These are phyloP conservation scores for Stegastes partitus DNA, from an alignment of 2,113 vertebrate species.

Conservation along the genomic window DNA sequence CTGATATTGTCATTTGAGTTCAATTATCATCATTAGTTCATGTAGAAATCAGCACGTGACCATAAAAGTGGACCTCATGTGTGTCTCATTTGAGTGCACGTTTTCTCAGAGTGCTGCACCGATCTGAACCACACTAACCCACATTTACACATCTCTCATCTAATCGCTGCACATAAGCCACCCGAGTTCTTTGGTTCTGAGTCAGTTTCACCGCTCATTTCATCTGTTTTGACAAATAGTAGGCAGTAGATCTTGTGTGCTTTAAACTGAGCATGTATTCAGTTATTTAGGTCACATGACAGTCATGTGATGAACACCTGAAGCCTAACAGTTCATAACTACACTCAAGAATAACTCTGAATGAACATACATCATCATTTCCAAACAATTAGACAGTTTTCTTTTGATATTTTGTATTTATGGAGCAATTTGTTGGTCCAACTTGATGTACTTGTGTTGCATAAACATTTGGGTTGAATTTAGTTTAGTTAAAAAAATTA, in stretches of 20 bases:
- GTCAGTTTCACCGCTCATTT: neutral
- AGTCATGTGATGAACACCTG: neutral
- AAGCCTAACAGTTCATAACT: neutral
- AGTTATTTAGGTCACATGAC: neutral
- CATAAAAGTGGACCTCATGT: neutral
- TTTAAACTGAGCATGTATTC: neutral
- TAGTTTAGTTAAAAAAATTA: no score
- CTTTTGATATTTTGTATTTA: no score
- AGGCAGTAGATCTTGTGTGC: neutral
- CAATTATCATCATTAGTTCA: neutral
- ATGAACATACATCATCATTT: no score
- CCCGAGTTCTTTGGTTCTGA: neutral
- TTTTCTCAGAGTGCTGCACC: neutral
- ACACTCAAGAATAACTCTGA: no score
- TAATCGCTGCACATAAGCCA: neutral
- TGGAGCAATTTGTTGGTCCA: no score
- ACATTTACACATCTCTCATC: neutral
- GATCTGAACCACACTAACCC: neutral
- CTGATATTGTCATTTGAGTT: neutral
- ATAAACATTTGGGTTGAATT: no score
- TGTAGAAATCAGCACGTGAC: neutral
- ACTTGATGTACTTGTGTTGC: no score
- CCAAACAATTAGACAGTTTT: no score
- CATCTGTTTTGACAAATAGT: neutral
- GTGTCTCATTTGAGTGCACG: neutral